A percentile compares a stretch with the other conserved stretches of the same genome.
phyloP scores from a whole-genome alignment of 2,888 invertebrate genomes.

The Caenorhabditis sp. region DNA sequence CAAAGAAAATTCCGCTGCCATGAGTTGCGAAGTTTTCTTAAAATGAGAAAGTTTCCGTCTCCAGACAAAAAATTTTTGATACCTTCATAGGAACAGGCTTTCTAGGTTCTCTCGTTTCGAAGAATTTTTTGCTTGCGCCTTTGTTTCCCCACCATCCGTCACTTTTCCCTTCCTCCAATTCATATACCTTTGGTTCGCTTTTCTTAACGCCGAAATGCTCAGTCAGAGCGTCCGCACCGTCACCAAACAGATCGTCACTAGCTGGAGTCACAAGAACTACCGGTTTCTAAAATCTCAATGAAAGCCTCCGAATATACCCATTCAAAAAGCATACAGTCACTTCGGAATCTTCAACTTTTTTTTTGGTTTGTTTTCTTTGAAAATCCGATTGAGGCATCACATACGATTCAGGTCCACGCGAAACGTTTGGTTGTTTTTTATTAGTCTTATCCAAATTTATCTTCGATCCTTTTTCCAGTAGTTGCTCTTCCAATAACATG shows the following conservation, averaged over 20 bases:
- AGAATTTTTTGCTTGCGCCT: conserved; percentile 28
- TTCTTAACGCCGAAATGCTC: conserved; percentile 68
- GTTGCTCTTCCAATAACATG: conserved; percentile 60
- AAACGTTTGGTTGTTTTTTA: conserved; percentile 32
- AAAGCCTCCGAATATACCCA: neutral
- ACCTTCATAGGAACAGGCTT: neutral
- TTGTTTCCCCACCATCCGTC: conserved; percentile 57
- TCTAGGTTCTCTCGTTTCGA: neutral
- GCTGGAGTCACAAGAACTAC: conserved; percentile 68
- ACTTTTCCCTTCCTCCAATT: neutral
- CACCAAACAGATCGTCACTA: conserved; percentile 71
- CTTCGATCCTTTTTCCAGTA: conserved; percentile 52
- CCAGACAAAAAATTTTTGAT: too few species aligned
- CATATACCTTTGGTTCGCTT: conserved; percentile 27
- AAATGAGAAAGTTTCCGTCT: too few species aligned
- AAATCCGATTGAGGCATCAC: conserved; percentile 47
- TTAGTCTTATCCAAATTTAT: conserved; percentile 44
- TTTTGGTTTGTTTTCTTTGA: conserved; percentile 29
- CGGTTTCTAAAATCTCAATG: conserved; percentile 31
- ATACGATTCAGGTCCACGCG: conserved; percentile 59
- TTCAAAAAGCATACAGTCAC: neutral
- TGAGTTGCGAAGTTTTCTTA: conserved; percentile 47
- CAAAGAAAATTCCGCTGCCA: conserved; percentile 50
- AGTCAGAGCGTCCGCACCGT: conserved; percentile 61
- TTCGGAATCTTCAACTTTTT: conserved; percentile 14